Evolutionary conservation across 2,797 vertebrate species (phyloP), one percentile per base, ranked within the genome.

Genomic region (Buphagus erythrorhynchus): DNA sequence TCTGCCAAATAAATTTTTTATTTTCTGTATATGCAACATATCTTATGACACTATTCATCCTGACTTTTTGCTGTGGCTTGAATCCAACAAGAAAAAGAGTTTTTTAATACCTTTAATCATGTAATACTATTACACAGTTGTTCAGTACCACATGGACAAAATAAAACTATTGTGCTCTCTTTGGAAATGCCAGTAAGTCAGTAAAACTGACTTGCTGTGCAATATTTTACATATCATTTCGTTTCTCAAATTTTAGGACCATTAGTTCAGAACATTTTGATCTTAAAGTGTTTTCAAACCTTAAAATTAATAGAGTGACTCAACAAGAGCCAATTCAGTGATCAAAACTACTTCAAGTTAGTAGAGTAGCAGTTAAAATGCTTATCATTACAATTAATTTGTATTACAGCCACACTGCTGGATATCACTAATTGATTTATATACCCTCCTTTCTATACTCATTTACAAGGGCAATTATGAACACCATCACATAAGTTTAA

Each of bases 391-490:
- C 95, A 95, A 97, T 97, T 96, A 96, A 97, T 96, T 95, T 93
- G 92, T 90, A 91, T 94, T 96, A 94, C 77, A 96, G 93, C 80
- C 95, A 94, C 82, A 74, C 78, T 80, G 80, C 92, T 95, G 91
- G 93, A 69, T 90, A 88, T 82, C 79, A 67, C 84, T 96, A 97
- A 97, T 95, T 97, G 96, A 97, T 98, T 96, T 96, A 97, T 95
- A 95, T 89, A 95, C 75, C 26, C 63, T 94, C 66, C 63, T 92
- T 95, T 93, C 84, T 71, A 90, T 90, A 83, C 31, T 82, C 88
- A 94, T 95, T 97, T 97, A 95, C 91, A 96, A 97, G 86, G 74
- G 77, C 86, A 93, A 96, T 98, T 96, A 97, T 92, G 89, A 96
- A 92, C 89, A 94, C 78, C 49, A 86, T 87, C 78, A 59, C 75